Percentiles rank a stretch among this genome's conserved stretches.
phyloP scores from a whole-genome alignment of 92 coral and sea anemone species.

The Isaurus tuberculatus region DNA sequence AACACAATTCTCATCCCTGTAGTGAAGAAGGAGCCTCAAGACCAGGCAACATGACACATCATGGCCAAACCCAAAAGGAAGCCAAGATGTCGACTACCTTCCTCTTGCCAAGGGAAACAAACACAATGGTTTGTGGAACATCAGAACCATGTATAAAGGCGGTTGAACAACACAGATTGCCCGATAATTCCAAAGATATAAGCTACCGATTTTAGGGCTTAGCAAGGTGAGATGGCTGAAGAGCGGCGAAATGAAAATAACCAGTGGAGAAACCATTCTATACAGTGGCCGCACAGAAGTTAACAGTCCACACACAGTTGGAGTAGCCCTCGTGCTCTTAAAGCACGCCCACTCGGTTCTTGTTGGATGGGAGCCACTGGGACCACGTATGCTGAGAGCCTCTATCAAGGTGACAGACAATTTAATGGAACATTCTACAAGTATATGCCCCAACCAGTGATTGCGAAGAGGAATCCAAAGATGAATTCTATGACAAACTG shows the following conservation, averaged over 20 bases:
- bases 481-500: slow-evolving; percentile 1
- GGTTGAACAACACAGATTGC: background rate
- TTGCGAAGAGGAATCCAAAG: background rate
- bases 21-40: background rate
- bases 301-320: slow-evolving; percentile 14
- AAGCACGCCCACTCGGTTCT: slow-evolving; percentile 4
- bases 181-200: background rate
- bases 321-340: slow-evolving; percentile 5
- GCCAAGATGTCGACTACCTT: background rate
- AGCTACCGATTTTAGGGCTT: background rate
- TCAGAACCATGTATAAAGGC: background rate
- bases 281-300: slow-evolving; percentile 5
- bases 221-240: slow-evolving; percentile 17
- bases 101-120: background rate
- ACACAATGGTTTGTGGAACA: background rate
- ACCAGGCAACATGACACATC: background rate
- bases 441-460: slow-evolving; percentile 15
- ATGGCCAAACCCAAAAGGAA: background rate
- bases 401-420: background rate
- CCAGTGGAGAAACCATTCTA: slow-evolving; percentile 11
- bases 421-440: background rate
- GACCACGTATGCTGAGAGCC: slow-evolving; percentile 1
- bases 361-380: slow-evolving; percentile 4
- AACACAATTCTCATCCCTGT: background rate
- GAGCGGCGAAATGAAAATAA: slow-evolving; percentile 5